Conservation (phyloP, 2,797 vertebrate genomes). For the Catamblyrhynchus diadema region DNA sequence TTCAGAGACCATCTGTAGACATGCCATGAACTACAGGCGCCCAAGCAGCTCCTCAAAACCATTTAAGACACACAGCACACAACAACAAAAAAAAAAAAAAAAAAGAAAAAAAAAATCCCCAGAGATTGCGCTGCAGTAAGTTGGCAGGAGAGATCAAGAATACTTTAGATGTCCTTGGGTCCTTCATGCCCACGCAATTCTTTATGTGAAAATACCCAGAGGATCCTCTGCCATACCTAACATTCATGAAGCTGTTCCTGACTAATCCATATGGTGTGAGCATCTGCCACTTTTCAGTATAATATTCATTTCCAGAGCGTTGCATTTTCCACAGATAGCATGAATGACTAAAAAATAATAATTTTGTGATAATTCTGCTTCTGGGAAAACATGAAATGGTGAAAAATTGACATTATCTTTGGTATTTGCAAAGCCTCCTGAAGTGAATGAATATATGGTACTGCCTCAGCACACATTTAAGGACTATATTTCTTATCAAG, state of each 20-base stretch:
- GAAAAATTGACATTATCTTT: not conserved
- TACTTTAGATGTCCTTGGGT: not conserved
- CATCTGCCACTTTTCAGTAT: not conserved
- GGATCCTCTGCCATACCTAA: not conserved
- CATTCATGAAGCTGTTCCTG: not conserved
- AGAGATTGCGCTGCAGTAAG: not conserved
- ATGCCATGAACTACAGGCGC: not conserved
- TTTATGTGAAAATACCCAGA: not conserved
- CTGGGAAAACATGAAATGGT: not conserved
- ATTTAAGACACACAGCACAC: not conserved
- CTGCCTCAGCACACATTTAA: not conserved
- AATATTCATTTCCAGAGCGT: not conserved
- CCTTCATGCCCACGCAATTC: not conserved
- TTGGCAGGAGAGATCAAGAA: not conserved
- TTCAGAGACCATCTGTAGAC: not conserved
- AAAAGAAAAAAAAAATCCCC: fast-evolving
- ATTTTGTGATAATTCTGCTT: not conserved
- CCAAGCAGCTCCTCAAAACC: not conserved
- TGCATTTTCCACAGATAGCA: not conserved
- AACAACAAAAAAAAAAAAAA: fast-evolving
- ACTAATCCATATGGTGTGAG: not conserved
- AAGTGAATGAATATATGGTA: not conserved
- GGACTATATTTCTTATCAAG: not conserved
- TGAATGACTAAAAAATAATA: not conserved
- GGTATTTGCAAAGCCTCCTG: not conserved